Conservation (phyloP, 2,113 vertebrate genomes). For the Laticauda colubrina region DNA sequence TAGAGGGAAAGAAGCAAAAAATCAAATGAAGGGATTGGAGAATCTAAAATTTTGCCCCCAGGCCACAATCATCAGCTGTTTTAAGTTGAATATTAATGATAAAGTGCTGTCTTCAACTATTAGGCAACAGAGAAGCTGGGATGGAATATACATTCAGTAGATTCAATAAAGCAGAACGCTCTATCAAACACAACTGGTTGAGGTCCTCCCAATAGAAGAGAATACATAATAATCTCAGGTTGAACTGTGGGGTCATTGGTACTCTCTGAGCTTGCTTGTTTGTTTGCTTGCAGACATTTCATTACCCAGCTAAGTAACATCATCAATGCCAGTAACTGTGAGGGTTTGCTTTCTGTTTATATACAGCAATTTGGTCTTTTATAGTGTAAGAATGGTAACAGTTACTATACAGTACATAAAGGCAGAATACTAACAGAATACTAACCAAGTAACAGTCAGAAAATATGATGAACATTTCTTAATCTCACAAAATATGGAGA, state of each 20-base stretch:
- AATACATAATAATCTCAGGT: not conserved
- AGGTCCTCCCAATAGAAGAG: not conserved
- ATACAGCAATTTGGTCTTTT: not conserved
- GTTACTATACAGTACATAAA: not conserved
- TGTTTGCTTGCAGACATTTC: not conserved
- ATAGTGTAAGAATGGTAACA: not conserved
- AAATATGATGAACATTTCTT: too few relatives aligned
- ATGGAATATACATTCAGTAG: not conserved
- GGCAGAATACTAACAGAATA: not conserved
- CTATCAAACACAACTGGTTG: not conserved
- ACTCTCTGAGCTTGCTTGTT: not conserved
- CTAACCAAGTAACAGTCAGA: too few relatives aligned
- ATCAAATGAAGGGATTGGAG: not conserved
- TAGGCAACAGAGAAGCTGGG: not conserved
- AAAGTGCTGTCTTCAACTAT: not conserved
- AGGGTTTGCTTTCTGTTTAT: not conserved
- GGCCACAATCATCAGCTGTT: not conserved
- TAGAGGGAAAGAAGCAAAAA: not conserved
- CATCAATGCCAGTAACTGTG: not conserved
- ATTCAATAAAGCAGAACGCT: not conserved
- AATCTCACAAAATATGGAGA: too few relatives aligned
- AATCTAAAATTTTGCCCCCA: not conserved
- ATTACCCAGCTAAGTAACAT: not conserved
- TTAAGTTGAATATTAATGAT: not conserved
- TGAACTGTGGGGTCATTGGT: not conserved